Conservation (phyloP, 2,113 vertebrate genomes). For the Colistium nudipinnis region DNA sequence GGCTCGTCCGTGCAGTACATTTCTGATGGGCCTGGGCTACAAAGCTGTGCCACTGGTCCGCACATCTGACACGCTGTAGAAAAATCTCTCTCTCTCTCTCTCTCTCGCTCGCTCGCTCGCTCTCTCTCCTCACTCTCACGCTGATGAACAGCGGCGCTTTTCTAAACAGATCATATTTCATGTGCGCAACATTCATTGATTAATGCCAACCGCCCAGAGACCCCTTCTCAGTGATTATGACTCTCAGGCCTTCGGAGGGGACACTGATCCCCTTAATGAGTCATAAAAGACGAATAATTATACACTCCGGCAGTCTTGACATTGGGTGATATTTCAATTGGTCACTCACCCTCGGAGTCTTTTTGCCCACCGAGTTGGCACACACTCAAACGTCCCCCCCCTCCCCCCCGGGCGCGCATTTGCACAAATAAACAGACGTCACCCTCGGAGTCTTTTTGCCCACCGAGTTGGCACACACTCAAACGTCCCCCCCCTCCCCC, state of each 20-base stretch:
- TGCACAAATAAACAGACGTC: slow-evolving; percentile 73
- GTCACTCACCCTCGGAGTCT: slow-evolving; percentile 62
- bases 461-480: slow-evolving; percentile 57
- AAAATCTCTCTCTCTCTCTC: slow-evolving; percentile 7
- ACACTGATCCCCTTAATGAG: slow-evolving; percentile 56
- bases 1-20: slow-evolving; percentile 60
- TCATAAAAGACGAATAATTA: slow-evolving; percentile 58
- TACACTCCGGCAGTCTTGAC: slow-evolving; percentile 59
- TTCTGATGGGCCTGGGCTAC: slow-evolving; percentile 64
- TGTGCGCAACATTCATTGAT: slow-evolving; percentile 59
- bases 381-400: slow-evolving; percentile 46
- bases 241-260: slow-evolving; percentile 50
- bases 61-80: slow-evolving; percentile 26
- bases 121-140: slow-evolving; percentile 11
- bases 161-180: slow-evolving; percentile 59
- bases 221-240: slow-evolving; percentile 58
- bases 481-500: too few species aligned
- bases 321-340: slow-evolving; percentile 71
- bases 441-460: slow-evolving; percentile 34
- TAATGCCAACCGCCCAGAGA: slow-evolving; percentile 51
- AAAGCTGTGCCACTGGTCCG: slow-evolving; percentile 52
- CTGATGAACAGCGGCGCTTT: slow-evolving; percentile 48
- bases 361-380: slow-evolving; percentile 55
- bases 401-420: slow-evolving; percentile 59
- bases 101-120: not conserved